A percentile compares a stretch with the other conserved stretches of the same genome.
These are phyloP conservation scores for Clepsis dumicolana DNA, from an alignment of 2,888 invertebrate genomes.

Conservation along the genomic window DNA sequence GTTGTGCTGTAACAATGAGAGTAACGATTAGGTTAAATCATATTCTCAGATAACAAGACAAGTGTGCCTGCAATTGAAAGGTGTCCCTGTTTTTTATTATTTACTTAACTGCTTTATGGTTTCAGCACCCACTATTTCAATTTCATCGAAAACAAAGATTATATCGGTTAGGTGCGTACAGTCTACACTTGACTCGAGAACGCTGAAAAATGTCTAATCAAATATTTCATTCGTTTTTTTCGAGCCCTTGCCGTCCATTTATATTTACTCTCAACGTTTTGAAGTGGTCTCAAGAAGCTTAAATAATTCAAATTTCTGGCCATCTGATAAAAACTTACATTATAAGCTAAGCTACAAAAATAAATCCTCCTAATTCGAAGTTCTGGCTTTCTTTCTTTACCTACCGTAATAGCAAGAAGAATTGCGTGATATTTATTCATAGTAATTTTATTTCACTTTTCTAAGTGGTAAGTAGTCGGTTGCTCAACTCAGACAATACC, in stretches of 20 bases:
- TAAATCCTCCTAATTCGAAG: background rate
- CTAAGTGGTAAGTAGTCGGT: no score
- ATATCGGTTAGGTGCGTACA: background rate
- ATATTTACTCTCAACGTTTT: background rate
- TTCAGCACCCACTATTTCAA: background rate
- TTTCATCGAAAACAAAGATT: background rate
- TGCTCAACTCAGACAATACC: no score
- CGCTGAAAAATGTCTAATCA: background rate
- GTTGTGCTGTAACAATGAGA: constrained; percentile 71
- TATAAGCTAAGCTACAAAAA: background rate
- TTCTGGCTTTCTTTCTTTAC: no score
- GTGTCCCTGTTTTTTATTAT: background rate
- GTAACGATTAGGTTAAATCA: no score
- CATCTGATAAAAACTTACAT: background rate
- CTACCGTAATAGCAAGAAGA: no score
- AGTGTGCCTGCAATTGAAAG: background rate
- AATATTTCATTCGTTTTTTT: background rate
- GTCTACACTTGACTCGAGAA: background rate
- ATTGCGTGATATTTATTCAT: no score
- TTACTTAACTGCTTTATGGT: background rate
- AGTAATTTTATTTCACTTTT: no score
- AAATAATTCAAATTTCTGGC: background rate
- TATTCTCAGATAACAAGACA: no score
- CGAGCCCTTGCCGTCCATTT: background rate
- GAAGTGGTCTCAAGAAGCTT: background rate